Evolutionary conservation across 2,113 vertebrate species (phyloP).

Genomic region (Fregetta grallaria): DNA sequence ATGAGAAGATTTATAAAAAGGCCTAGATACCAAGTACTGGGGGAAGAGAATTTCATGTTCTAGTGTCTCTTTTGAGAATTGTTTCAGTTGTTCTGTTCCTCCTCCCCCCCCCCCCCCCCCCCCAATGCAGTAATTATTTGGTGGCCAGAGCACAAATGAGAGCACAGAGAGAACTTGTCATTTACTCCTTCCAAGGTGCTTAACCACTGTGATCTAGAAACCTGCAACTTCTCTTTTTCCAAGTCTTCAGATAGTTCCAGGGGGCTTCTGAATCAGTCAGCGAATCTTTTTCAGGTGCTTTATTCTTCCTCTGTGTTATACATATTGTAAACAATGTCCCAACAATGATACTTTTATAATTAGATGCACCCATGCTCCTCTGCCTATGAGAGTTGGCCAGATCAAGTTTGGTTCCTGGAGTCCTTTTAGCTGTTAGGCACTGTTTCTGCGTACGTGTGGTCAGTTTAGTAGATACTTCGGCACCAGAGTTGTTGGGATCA

Average conservation of each 20-base stretch:
- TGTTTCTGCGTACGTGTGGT: background rate
- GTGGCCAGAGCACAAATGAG: background rate
- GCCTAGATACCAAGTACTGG: background rate
- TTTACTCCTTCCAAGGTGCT: background rate
- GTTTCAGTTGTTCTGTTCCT: background rate
- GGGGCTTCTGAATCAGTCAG: background rate
- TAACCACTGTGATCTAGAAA: background rate
- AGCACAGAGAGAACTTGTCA: background rate
- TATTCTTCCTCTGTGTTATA: background rate
- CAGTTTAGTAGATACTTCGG: background rate
- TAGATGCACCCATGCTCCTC: background rate
- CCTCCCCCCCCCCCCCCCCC: fast-evolving
- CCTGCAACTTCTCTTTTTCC: background rate
- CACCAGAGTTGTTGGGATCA: background rate
- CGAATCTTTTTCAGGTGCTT: background rate
- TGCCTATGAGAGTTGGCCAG: background rate
- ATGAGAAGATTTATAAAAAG: background rate
- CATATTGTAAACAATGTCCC: background rate
- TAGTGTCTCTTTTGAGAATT: background rate
- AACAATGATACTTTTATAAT: background rate
- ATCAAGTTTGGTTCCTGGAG: background rate
- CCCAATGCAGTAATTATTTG: background rate
- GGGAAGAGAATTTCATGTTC: background rate
- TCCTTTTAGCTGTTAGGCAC: background rate
- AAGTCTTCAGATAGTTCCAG: background rate